Conservation (phyloP, 2,888 invertebrate species). For the Phortica okadai region DNA sequence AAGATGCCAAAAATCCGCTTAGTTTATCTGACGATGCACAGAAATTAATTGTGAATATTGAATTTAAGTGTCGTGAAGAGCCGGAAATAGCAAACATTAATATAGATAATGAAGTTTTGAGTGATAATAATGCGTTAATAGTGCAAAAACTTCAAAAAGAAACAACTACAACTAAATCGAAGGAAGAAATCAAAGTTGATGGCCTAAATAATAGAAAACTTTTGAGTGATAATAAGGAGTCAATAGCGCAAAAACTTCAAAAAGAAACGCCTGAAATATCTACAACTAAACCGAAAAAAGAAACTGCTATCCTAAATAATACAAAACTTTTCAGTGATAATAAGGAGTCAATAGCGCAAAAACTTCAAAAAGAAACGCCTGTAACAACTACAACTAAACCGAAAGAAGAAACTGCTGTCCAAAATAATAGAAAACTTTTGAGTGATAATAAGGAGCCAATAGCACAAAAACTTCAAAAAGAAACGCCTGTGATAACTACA, state of each 20-base stretch:
- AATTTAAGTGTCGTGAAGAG: no score
- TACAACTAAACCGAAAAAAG: neutral
- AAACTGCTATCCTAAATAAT: neutral
- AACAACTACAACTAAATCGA: neutral
- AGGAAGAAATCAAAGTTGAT: neutral
- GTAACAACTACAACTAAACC: neutral
- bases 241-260: no score
- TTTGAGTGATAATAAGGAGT: no score
- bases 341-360: neutral
- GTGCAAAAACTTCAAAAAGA: no score
- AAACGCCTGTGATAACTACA: neutral
- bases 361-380: neutral
- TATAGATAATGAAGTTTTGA: no score
- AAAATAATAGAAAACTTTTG: neutral
- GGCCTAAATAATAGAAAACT: no score
- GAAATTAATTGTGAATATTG: no score
- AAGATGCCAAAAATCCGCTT: no score
- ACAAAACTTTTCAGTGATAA: neutral
- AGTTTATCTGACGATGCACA: no score
- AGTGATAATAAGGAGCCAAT: neutral
- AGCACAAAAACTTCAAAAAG: no score
- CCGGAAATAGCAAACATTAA: no score
- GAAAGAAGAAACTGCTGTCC: neutral
- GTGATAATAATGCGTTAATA: no score
- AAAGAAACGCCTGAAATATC: neutral